Base-by-base conservation (phyloP, 2,888 invertebrate genomes). In the Phyllotreta cruciferae region DNA sequence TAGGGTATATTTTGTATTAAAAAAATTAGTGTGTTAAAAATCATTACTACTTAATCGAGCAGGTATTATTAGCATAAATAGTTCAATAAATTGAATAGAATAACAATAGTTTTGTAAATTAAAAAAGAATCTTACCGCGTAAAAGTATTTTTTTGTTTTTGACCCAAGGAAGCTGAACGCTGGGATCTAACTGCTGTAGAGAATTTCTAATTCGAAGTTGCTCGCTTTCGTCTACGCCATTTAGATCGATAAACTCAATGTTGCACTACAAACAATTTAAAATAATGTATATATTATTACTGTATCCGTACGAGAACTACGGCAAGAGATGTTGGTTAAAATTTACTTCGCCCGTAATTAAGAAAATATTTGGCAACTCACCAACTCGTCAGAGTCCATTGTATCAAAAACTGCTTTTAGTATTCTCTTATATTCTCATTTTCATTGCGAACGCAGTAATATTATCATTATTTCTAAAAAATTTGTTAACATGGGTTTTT, bases 161-260 rank as follows among this genome's bases (percentile, higher is more conserved):
- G 52, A 73, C 70, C 82, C 82, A 82, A 37, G 82, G 82, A 42
- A 82, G 74, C 64, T 80, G 73, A 37, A 80, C 77, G 74, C 78
- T 80, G 74, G 80, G 73, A 78, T 80, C 74, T 72, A 75, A 81
- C 76, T 84, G 84, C 53, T 75, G 75, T 71, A 90, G 82, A 68
- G 88, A 87, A 70, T 85, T 83, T 78, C 86, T 83, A 73, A 89
- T 84, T 78, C 85, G 85, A 79, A 83, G 84, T 74, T 85, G 83
- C 79, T 90, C 90, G 75, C 85, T 85, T 81, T 87, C 88, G 81
- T 87, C 88, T 79, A 89, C 86, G 82, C 87, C 89, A 80, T 86
- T 86, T 77, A 90, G 85, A 85, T 90, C 90, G 83, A 91, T 85
- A 84, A 90, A 91, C 83, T 89, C 87, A 83, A 79, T 74, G 58